Evolutionary conservation across 2,797 vertebrate genomes (phyloP), one percentile per base, ranked within the genome.

Genomic region (Anniella stebbinsi): DNA sequence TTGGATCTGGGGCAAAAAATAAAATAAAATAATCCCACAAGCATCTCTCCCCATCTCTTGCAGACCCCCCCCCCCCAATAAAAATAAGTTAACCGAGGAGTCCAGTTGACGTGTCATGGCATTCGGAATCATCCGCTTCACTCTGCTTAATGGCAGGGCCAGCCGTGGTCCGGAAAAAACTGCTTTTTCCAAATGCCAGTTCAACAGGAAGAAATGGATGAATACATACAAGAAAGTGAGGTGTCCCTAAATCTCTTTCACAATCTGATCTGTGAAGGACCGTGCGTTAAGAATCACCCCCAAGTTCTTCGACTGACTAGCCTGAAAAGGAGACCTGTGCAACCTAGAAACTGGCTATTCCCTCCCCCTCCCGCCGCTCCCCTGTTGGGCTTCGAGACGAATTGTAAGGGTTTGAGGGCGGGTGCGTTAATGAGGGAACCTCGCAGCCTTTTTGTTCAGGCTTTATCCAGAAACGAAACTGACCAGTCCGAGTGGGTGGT

Each of bases 381-480:
- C 41, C 18, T 23, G 57, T 17, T 9, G 28, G 75, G 84, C 57
- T 75, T 18, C 72, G 4, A 4, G 72, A 54, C 15, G 0, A 9
- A 4, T 21, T 30, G 21, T 13, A 2, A 10, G 54, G 23, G 21
- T 12, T 41, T 81, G 33, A 23, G 38, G 7, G 48, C 2, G 0
- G 18, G 0, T 8, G 11, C 2, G 21, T 30, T 2, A 0, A 4
- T 54, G 10, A 84, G 4, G 3, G 33, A 3, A 28, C 6, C 30
- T 25, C 18, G 28, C 36, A 6, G 36, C 48, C 25, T 80, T 60
- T 67, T 1, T 33, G 9, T 33, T 15, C 83, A 57, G 45, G 57
- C n/a, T 81, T 13, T 21, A 69, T 73, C 54, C 28, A 10, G 81
- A 51, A 36, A 80, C 41, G 38, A 17, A 48, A 41, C n/a, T 15